Conservation (phyloP, 2,797 vertebrate species). For the Anolis apletophallus region DNA sequence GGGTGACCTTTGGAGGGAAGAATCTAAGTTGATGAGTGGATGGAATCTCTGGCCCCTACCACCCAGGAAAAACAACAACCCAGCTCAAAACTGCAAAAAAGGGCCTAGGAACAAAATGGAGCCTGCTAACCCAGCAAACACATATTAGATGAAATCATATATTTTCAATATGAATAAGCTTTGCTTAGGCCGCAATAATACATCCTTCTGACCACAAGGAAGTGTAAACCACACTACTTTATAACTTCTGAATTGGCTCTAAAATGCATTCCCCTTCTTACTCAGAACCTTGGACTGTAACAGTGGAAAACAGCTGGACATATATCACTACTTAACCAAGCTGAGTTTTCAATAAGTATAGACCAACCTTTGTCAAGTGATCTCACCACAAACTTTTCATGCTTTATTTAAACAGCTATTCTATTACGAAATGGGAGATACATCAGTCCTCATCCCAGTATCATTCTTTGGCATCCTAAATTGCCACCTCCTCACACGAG, state of each 20-base stretch:
- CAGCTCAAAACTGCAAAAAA: too few species aligned
- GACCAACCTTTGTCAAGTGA: neutral
- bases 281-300: neutral
- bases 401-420: neutral
- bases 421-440: neutral
- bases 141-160: too few species aligned
- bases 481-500: too few species aligned
- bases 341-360: neutral
- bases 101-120: too few species aligned
- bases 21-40: too few species aligned
- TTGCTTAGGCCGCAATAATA: too few species aligned
- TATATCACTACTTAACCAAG: neutral
- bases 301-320: neutral
- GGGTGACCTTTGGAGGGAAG: too few species aligned
- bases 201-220: neutral
- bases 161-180: too few species aligned
- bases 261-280: neutral
- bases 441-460: neutral
- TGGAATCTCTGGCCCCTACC: too few species aligned
- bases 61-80: too few species aligned
- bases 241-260: neutral
- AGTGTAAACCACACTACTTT: neutral
- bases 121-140: too few species aligned
- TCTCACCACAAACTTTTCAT: neutral
- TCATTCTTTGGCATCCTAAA: neutral